These are phyloP conservation scores for Coboldia fuscipes DNA, from an alignment of 1,140 invertebrate species.

Conservation along the genomic window DNA sequence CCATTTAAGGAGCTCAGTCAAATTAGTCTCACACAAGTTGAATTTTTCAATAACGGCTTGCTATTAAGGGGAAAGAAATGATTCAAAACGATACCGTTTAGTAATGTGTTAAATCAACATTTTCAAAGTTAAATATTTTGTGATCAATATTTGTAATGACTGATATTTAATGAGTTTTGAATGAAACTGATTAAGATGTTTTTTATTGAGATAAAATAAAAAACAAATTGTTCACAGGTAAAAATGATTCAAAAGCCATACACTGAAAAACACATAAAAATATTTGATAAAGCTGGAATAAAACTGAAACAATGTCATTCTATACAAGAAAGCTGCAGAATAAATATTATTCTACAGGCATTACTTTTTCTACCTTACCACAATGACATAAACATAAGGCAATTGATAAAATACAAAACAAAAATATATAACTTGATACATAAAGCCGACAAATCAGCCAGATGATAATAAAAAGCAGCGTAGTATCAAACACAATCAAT, in stretches of 20 bases:
- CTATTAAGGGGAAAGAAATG: constrained; percentile 30
- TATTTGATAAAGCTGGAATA: too few relatives aligned
- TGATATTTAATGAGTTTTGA: too few relatives aligned
- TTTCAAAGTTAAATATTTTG: constrained; percentile 3
- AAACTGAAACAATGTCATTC: too few relatives aligned
- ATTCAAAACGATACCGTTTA: too few relatives aligned
- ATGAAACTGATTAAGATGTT: too few relatives aligned
- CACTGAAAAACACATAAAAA: not conserved
- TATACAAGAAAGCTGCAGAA: not conserved
- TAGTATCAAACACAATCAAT: too few relatives aligned
- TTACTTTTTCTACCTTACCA: not conserved
- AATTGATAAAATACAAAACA: not conserved
- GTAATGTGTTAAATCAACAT: too few relatives aligned
- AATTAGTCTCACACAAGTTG: constrained; percentile 64
- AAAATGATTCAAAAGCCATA: not conserved
- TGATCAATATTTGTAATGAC: not conserved
- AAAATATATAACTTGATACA: too few relatives aligned
- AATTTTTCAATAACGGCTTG: constrained; percentile 89
- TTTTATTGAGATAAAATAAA: not conserved
- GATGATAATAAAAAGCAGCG: too few relatives aligned
- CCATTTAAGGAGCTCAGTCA: constrained; percentile 72
- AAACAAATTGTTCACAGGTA: not conserved
- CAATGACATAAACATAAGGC: not conserved
- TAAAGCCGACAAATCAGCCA: too few relatives aligned
- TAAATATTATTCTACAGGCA: not conserved